Percentiles rank a stretch among this genome's conserved stretches.
Conservation (phyloP, 2,888 invertebrate species). For the Lathronympha strigana region DNA sequence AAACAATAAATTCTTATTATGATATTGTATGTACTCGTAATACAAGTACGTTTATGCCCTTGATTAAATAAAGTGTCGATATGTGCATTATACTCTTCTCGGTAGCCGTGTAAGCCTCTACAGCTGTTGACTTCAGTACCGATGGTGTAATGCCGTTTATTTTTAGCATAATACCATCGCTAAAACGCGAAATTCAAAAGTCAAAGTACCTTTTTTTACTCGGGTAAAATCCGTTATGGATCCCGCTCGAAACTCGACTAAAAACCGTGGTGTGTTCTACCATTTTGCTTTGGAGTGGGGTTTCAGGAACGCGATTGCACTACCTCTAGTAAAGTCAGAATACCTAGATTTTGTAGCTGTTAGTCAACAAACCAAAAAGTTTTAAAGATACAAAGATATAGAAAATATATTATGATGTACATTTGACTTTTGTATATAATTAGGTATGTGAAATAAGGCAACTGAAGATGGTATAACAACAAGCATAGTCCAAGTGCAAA, state of each 20-base stretch:
- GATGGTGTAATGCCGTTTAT: conserved; percentile 12
- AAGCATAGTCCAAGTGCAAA: no score
- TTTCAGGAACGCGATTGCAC: no score
- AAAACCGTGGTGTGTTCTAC: no score
- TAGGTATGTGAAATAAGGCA: conserved; percentile 18
- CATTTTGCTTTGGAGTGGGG: no score
- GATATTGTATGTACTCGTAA: no score
- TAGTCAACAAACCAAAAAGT: background rate
- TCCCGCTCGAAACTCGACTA: no score
- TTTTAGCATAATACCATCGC: conserved; percentile 22
- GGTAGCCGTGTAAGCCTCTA: conserved; percentile 17
- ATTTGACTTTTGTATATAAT: conserved; percentile 9
- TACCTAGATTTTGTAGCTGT: no score
- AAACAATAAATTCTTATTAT: no score
- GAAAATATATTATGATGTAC: background rate
- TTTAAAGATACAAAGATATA: no score
- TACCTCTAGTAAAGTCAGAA: no score
- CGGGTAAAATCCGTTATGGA: no score
- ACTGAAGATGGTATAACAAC: no score
- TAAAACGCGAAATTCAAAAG: conserved; percentile 14
- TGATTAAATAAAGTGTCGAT: background rate
- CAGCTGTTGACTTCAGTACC: conserved; percentile 28
- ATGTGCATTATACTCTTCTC: background rate
- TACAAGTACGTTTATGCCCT: background rate
- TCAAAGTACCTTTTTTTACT: background rate